Conservation (phyloP, 1,140 invertebrate species). For the Caligus rogercresseyi region DNA sequence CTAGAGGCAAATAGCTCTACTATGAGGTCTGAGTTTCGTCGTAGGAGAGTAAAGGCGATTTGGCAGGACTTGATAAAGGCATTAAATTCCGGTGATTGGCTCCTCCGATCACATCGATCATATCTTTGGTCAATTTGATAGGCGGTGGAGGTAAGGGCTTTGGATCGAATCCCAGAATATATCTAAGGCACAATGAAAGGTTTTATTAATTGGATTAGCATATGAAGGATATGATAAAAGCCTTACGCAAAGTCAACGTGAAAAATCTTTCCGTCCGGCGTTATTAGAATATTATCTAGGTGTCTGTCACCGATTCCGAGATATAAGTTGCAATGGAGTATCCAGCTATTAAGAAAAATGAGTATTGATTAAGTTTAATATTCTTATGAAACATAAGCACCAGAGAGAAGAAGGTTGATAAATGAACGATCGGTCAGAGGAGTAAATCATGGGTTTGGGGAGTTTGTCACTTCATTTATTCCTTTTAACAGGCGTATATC, state of each 20-base stretch:
- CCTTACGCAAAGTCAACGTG: conserved; percentile 5
- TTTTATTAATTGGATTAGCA: too few species aligned
- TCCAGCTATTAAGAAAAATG: conserved; percentile 42
- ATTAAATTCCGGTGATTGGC: neutral
- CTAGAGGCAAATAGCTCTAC: neutral
- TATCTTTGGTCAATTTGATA: conserved; percentile 9
- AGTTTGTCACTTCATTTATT: too few species aligned
- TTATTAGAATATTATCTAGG: conserved; percentile 45
- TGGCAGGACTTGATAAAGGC: neutral
- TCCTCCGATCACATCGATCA: conserved; percentile 7
- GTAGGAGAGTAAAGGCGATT: neutral
- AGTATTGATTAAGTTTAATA: conserved; percentile 37
- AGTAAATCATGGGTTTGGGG: neutral
- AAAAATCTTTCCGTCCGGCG: conserved; percentile 34
- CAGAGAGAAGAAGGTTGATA: conserved; percentile 31
- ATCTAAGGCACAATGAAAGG: too few species aligned
- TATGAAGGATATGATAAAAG: too few species aligned
- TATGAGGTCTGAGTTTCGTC: neutral
- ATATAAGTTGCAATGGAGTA: conserved; percentile 44
- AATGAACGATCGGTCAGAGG: neutral
- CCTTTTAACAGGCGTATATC: neutral
- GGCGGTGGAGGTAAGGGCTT: conserved; percentile 4
- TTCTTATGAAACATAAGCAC: conserved; percentile 30
- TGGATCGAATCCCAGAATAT: conserved; percentile 6
- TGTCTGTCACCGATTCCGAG: conserved; percentile 42